Evolutionary conservation across 2,113 vertebrate genomes (phyloP), one percentile per base, ranked within the genome.

Genomic region (Xiphias gladius): DNA sequence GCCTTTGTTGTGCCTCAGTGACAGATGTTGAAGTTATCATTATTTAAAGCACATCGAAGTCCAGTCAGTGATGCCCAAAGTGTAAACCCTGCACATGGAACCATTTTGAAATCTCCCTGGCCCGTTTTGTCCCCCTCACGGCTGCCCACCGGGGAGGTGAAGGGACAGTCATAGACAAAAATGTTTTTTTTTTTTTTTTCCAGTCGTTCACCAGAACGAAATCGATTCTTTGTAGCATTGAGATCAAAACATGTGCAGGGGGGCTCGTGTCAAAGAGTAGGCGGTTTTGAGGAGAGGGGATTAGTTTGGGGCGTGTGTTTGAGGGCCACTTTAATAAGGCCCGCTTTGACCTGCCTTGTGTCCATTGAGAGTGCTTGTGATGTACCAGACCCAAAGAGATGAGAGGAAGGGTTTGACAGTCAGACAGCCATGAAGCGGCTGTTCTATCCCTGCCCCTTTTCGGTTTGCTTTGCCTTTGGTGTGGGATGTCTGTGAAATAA

Each of bases 281-380:
- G 71, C 84, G 67, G 88, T 79, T n/a, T 72, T 54, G 76, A 90
- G 73, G 80, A 86, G 73, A 70, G 74, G 63, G 88, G 89, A 92
- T 92, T 91, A 89, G 88, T 85, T 86, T 64, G 63, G 74, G 62
- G 70, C 73, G 39, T 59, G 80, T 90, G 91, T 93, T 80, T 90
- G 76, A 87, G 82, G 76, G 87, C 87, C 89, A 65, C 78, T 90
- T 90, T 90, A 85, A 86, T 86, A 78, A 82, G 69, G 57, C 41
- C 17, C 10, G 68, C 86, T 88, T 85, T 82, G 64, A 78, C 84
- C 82, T 3, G 73, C 79, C 76, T 82, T n/a, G 57, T 57, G 65
- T 81, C 82, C 72, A 73, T 81, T 14, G 26, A 87, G 80, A 83
- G 79, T 0, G 64, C 58, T 89, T 52, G 62, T 74, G 72, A 86